Evolutionary conservation across 2,888 invertebrate species (phyloP).

Genomic region (Apotomis turbidana): DNA sequence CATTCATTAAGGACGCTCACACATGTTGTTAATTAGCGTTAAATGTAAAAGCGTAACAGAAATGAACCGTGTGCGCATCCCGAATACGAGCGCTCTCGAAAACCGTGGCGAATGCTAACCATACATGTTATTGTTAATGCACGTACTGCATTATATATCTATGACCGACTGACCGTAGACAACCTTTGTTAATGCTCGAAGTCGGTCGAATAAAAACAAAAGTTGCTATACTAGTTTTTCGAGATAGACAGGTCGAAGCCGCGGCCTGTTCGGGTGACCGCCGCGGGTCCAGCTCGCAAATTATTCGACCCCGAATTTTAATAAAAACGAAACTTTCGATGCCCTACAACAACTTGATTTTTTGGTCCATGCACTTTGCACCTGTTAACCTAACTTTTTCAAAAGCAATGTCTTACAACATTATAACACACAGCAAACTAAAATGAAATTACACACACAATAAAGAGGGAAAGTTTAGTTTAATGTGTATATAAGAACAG

Average conservation of each 20-base stretch:
- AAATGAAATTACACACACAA: neutral
- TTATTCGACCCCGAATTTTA: conserved; percentile 67
- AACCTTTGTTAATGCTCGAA: conserved; percentile 56
- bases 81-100: conserved; percentile 19
- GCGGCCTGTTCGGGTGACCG: conserved; percentile 52
- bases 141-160: conserved; percentile 22
- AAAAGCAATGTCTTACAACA: neutral
- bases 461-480: neutral
- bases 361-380: conserved; percentile 6
- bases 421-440: neutral
- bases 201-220: conserved; percentile 74
- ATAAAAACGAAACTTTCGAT: conserved; percentile 61
- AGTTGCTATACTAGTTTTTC: conserved; percentile 77
- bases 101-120: conserved; percentile 18
- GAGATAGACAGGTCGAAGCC: conserved; percentile 69
- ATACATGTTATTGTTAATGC: conserved; percentile 32
- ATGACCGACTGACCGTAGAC: conserved; percentile 48
- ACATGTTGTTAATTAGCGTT: neutral
- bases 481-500: neutral
- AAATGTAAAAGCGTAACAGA: neutral
- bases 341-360: conserved; percentile 48
- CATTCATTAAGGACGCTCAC: too few relatives aligned
- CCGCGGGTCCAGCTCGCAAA: conserved; percentile 61
- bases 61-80: neutral
- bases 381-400: conserved; percentile 12